A percentile compares a stretch with the other conserved stretches of the same genome.
Evolutionary conservation across 2,113 vertebrate species (phyloP).

Genomic region (Holacanthus passer): DNA sequence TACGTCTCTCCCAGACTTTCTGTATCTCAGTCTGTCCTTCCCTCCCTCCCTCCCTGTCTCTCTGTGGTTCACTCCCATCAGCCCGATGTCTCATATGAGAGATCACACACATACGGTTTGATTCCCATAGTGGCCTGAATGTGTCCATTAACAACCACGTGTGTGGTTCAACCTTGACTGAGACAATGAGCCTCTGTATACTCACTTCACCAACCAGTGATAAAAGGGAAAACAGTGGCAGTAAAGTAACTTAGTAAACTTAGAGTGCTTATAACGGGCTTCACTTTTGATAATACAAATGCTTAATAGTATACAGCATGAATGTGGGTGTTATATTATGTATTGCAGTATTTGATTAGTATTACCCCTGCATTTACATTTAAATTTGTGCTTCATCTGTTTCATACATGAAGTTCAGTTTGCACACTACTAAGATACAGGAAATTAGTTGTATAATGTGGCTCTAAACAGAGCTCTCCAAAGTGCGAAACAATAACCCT

Average conservation of each 20-base stretch:
- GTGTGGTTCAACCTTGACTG: constrained; percentile 45
- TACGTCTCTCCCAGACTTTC: constrained; percentile 26
- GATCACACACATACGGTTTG: constrained; percentile 20
- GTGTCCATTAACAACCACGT: constrained; percentile 27
- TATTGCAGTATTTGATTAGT: background rate
- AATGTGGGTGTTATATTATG: no score
- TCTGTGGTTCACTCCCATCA: constrained; percentile 45
- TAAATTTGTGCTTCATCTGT: background rate
- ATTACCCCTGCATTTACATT: background rate
- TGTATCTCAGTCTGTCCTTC: constrained; percentile 33
- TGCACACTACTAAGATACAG: no score
- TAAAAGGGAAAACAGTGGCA: background rate
- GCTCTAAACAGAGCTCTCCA: no score
- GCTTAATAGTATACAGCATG: no score
- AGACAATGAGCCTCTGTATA: constrained; percentile 20
- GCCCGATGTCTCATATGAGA: constrained; percentile 3
- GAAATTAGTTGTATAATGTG: background rate
- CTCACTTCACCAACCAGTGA: constrained; percentile 2
- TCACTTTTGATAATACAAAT: no score
- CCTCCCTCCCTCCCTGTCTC: constrained; percentile 23
- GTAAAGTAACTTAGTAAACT: background rate
- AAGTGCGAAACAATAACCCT: no score
- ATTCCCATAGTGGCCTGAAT: constrained; percentile 16
- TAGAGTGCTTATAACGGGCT: no score
- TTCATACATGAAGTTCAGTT: background rate